These are phyloP conservation scores for Halictus quadricinctus DNA, from an alignment of 2,888 invertebrate species.

Conservation along the genomic window DNA sequence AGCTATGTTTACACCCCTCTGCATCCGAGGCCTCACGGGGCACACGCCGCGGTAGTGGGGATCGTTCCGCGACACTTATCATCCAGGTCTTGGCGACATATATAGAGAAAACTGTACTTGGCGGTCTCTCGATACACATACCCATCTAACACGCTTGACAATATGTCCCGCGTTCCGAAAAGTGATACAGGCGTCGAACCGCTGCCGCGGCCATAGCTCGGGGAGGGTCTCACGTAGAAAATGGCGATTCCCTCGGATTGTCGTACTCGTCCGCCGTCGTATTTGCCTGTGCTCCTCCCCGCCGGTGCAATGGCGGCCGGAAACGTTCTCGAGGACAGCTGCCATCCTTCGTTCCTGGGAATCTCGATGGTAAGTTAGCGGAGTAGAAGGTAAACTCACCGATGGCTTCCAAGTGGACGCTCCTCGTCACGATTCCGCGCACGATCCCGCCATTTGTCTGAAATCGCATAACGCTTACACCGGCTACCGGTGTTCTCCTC, in stretches of 20 bases:
- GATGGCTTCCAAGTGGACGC: conserved; percentile 64
- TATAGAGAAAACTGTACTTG: too few species aligned
- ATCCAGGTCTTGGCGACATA: too few species aligned
- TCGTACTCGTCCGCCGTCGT: conserved; percentile 57
- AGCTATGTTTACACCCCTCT: too few species aligned
- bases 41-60: too few species aligned
- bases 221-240: conserved; percentile 58
- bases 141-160: too few species aligned
- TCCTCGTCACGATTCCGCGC: conserved; percentile 66
- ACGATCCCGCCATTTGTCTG: conserved; percentile 73
- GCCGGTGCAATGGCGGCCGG: conserved; percentile 47
- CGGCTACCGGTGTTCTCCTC: conserved; percentile 63
- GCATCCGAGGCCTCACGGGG: too few species aligned
- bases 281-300: conserved; percentile 45
- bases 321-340: conserved; percentile 66
- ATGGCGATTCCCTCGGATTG: conserved; percentile 63
- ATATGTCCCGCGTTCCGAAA: not conserved
- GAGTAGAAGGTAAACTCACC: conserved; percentile 64
- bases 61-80: too few species aligned
- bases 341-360: conserved; percentile 64
- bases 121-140: too few species aligned
- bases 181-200: conserved; percentile 34
- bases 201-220: not conserved
- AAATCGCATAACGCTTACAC: conserved; percentile 74
- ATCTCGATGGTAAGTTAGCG: conserved; percentile 67